Evolutionary conservation across 2,888 invertebrate genomes (phyloP), one percentile per base, ranked within the genome.

Genomic region (Himalopsyche japonica): DNA sequence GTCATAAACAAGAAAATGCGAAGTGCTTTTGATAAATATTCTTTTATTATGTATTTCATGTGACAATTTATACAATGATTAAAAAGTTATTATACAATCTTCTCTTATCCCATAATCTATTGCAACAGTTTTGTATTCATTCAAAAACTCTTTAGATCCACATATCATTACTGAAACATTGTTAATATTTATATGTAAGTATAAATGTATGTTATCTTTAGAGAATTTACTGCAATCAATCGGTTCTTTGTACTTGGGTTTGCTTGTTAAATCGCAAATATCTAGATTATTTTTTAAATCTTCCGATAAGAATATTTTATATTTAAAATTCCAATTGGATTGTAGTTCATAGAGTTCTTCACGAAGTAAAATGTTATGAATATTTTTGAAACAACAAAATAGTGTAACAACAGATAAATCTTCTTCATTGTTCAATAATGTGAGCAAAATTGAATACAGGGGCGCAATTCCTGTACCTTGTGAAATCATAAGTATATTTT

Each of bases 401-500:
- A 97, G 91, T 82, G 91, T 89, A 49, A 97, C 88, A 88, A 92
- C 91, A 0, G 94, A 94, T 88, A 94, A 93, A 88, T 96, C 95
- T 37, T 94, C 92, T 87, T 95, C 95, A 90, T 96, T 93, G 30
- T 91, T 88, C 80, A 96, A 88, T 86, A 96, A 92, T 49, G 91
- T 89, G 43, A 93, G 90, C 80, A 95, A 93, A 15, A 97, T 92
- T 20, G 94, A 92, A 87, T 93, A 92, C 88, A 96, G 92, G 34
- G 96, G 95, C 24, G 95, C 94, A 86, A 97, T 93, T 0, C 96
- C 97, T 32, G 96, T 95, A 0, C 97, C 97, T 89, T 96, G 96
- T 77, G 95, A 91, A 87, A 92, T 88, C 91, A 92, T 91, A 32
- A 92, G 88, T 57, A 92, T 89, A 88, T 90, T 89, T 85, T 90